Conservation (phyloP, 2,113 vertebrate genomes). For the Hemichromis elongatus region DNA sequence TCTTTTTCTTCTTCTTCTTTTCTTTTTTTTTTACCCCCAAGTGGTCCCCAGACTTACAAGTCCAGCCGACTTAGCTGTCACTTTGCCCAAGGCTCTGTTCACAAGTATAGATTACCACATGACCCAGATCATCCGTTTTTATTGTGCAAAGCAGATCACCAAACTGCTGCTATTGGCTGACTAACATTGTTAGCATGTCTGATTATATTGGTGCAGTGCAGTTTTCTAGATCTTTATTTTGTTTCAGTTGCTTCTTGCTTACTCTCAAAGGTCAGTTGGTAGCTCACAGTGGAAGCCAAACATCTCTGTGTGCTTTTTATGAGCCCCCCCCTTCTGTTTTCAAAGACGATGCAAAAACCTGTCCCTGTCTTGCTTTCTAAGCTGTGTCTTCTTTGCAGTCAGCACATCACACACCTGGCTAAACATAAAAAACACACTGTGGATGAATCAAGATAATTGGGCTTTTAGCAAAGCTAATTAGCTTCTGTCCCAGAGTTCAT, state of each 20-base stretch:
- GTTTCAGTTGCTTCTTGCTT: neutral
- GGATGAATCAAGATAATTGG: conserved; percentile 64
- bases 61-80: neutral
- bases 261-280: neutral
- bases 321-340: too few relatives aligned
- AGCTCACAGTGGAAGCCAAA: neutral
- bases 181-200: neutral
- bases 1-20: neutral
- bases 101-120: neutral
- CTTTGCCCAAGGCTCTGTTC: neutral
- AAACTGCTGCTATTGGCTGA: neutral
- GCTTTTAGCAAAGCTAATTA: conserved; percentile 55
- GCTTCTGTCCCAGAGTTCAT: neutral
- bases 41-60: neutral
- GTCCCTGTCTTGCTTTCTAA: conserved; percentile 14
- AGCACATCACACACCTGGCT: conserved; percentile 65
- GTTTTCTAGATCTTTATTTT: neutral
- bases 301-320: neutral
- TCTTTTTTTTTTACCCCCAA: neutral
- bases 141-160: neutral
- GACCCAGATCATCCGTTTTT: neutral
- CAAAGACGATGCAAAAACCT: conserved; percentile 1
- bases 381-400: conserved; percentile 26
- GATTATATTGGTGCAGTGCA: neutral
- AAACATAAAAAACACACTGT: conserved; percentile 44